phyloP scores from a whole-genome alignment of 2,888 invertebrate species.

The Elegia similella region DNA sequence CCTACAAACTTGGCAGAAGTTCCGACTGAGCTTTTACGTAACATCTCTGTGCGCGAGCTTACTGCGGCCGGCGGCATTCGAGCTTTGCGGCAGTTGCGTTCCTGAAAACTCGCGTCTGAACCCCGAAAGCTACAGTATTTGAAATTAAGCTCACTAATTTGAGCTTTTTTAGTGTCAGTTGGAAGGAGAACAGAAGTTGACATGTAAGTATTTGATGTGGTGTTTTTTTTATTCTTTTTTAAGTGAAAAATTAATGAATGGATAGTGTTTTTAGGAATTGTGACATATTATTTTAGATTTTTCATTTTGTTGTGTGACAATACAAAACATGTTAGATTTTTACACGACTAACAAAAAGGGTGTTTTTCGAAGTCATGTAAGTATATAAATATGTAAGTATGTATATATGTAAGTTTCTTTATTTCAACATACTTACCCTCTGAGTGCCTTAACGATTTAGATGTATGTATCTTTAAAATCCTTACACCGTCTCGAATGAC shows the following conservation, averaged over 20 bases:
- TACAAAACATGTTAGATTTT: no score
- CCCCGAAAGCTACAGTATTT: conserved; percentile 19
- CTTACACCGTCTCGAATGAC: no score
- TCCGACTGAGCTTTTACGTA: conserved; percentile 32
- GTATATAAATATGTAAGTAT: no score
- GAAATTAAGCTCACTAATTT: neutral
- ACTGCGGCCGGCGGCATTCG: conserved; percentile 71
- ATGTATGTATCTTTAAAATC: no score
- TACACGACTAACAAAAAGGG: no score
- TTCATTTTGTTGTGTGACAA: no score
- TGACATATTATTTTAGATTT: no score
- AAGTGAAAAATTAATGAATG: neutral
- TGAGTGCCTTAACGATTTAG: no score
- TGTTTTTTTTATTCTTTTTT: neutral
- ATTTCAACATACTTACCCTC: no score
- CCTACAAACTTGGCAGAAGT: conserved; percentile 32
- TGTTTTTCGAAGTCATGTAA: no score
- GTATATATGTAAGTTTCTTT: no score
- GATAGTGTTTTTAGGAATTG: neutral
- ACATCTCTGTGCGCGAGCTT: conserved; percentile 54
- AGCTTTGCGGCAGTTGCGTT: conserved; percentile 65
- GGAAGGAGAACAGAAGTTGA: neutral
- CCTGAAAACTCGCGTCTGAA: conserved; percentile 38
- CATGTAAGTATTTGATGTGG: neutral
- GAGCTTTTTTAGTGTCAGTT: neutral